Evolutionary conservation across 2,113 vertebrate species (phyloP).

Genomic region (Ailurus styani): DNA sequence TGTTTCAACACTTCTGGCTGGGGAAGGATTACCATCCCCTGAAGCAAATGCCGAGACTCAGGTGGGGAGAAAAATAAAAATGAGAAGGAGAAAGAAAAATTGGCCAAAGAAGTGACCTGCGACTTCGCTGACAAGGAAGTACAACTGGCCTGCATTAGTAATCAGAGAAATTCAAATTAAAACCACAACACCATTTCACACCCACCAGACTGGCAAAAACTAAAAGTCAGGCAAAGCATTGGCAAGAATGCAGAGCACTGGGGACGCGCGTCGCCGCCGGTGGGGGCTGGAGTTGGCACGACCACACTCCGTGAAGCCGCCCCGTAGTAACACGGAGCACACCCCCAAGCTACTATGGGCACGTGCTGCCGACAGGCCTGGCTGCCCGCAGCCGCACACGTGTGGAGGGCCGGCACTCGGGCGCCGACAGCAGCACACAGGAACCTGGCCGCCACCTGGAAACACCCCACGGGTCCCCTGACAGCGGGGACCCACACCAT

Average conservation of each 20-base stretch:
- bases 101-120: not conserved
- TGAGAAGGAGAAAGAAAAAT: not conserved
- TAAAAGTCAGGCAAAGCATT: not conserved
- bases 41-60: not conserved
- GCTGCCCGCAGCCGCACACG: not conserved
- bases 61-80: not conserved
- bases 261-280: not conserved
- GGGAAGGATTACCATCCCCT: not conserved
- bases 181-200: not conserved
- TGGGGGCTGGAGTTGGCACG: not conserved
- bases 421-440: fast-evolving
- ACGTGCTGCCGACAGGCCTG: not conserved
- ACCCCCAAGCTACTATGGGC: not conserved
- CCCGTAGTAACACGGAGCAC: not conserved
- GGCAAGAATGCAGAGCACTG: not conserved
- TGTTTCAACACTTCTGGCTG: fast-evolving
- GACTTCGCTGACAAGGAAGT: not conserved
- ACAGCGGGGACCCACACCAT: not conserved
- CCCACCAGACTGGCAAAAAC: not conserved
- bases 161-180: constrained; percentile 2
- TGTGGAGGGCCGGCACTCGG: not conserved
- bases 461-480: not conserved
- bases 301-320: not conserved
- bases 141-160: not conserved
- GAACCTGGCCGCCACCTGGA: not conserved